Percentiles rank a stretch among this genome's conserved stretches.
These are phyloP conservation scores for Globia sparganii DNA, from an alignment of 2,888 invertebrate species.

Conservation along the genomic window DNA sequence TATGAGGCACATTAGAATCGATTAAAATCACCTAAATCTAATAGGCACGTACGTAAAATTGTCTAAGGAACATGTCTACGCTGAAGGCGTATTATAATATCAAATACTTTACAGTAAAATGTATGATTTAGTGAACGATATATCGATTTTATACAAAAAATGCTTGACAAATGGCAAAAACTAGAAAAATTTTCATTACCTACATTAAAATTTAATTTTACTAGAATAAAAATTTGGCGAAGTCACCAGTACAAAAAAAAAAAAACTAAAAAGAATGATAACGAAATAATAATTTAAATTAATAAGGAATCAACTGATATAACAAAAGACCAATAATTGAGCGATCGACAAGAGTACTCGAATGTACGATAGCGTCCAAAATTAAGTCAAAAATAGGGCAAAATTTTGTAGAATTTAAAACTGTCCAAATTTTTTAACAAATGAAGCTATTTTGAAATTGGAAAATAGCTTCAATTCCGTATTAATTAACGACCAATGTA, in stretches of 20 bases:
- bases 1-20: conserved; percentile 78
- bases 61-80: conserved; percentile 81
- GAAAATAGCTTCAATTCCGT: background rate
- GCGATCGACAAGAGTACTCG: conserved; percentile 27
- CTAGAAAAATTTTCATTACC: conserved; percentile 9
- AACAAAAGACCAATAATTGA: conserved; percentile 42
- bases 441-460: background rate
- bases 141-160: conserved; percentile 26
- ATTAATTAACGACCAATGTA: too few relatives aligned
- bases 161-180: conserved; percentile 22
- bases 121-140: conserved; percentile 32
- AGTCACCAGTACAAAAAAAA: background rate
- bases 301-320: conserved; percentile 34
- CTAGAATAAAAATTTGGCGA: conserved; percentile 11
- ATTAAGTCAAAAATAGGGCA: background rate
- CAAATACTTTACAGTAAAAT: conserved; percentile 54
- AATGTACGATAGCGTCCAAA: conserved; percentile 30
- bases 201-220: conserved; percentile 22
- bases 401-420: background rate
- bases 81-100: conserved; percentile 72
- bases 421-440: background rate
- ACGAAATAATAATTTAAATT: conserved; percentile 8
- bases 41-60: conserved; percentile 75
- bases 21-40: conserved; percentile 80
- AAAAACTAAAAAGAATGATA: background rate